Evolutionary conservation across 2,113 vertebrate genomes (phyloP), one percentile per base, ranked within the genome.

Genomic region (Callospermophilus lateralis): DNA sequence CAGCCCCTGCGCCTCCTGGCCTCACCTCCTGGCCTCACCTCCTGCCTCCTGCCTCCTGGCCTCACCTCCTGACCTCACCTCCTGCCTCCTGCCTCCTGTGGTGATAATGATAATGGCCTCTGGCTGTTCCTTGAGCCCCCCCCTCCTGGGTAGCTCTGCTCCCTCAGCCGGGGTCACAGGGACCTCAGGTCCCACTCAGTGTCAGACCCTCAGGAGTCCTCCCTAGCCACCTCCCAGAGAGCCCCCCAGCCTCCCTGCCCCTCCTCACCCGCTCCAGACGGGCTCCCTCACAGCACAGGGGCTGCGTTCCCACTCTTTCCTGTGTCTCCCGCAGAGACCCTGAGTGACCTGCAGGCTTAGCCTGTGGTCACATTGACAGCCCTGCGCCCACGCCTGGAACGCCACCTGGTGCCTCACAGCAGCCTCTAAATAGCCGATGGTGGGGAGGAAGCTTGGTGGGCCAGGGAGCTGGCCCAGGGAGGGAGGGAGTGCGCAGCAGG

Each of bases 251-350:
- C 45, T 48, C 45, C 68, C 70, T 4, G n/a, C 53, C n/a, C 42
- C 11, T 16, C 22, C 20, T 63, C 13, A 1, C 4, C 9, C 8
- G 3, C 17, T 7, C 8, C 2, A 0, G 11, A 4, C 4, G 19
- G 6, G 30, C 88, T 51, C 26, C 13, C 61, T 70, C 26, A 80
- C 0, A 4, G 26, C 8, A 5, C 28, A 10, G 1, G n/a, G 45
- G 0, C n/a, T 65, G 30, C 0, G 20, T 34, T n/a, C 63, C 15
- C 1, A 26, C 34, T 2, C 63, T 10, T 51, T 72, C 53, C 42
- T 65, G 53, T 51, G 51, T 10, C 39, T 72, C 42, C 42, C 42
- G 42, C 48, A 17, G 63, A 84, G 39, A 67, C 12, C 20, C 17
- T 19, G 63, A 70, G 80, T 7, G 51, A 51, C 20, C 4, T 42